Percentiles rank a stretch among this genome's conserved stretches.
phyloP scores from a whole-genome alignment of 1,140 invertebrate species.

The Metaphire vulgaris region DNA sequence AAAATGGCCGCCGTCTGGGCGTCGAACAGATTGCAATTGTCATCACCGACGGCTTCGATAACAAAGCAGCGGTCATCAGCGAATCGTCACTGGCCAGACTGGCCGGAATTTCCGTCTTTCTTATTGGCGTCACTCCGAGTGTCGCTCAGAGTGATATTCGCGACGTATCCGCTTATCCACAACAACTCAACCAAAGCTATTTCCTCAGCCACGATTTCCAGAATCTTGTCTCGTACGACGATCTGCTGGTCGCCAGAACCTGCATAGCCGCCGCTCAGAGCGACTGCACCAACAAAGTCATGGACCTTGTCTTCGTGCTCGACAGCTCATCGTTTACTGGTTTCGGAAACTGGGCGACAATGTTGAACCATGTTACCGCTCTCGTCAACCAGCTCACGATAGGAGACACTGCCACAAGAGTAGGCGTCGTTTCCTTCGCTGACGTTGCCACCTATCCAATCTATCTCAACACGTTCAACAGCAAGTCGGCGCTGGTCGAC shows the following conservation, averaged over 20 bases:
- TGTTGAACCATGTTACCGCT: not conserved
- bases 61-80: not conserved
- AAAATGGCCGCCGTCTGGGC: constrained; percentile 12
- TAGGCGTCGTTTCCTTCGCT: constrained; percentile 14
- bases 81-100: constrained; percentile 2
- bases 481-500: constrained; percentile 1
- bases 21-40: constrained; percentile 17
- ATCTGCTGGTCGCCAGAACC: no score
- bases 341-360: not conserved
- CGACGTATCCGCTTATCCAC: no score
- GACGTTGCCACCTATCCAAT: constrained; percentile 12
- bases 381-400: not conserved
- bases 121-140: not conserved
- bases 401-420: not conserved
- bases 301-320: constrained; percentile 8
- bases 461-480: constrained; percentile 21
- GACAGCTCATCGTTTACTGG: constrained; percentile 10
- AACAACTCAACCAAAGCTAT: no score
- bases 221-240: no score
- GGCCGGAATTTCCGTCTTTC: not conserved
- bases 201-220: no score
- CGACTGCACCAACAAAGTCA: no score
- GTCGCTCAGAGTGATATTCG: no score
- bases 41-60: constrained; percentile 1
- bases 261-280: no score